These are phyloP conservation scores for Ctena decussata DNA, from an alignment of 2,888 invertebrate genomes.

Conservation along the genomic window DNA sequence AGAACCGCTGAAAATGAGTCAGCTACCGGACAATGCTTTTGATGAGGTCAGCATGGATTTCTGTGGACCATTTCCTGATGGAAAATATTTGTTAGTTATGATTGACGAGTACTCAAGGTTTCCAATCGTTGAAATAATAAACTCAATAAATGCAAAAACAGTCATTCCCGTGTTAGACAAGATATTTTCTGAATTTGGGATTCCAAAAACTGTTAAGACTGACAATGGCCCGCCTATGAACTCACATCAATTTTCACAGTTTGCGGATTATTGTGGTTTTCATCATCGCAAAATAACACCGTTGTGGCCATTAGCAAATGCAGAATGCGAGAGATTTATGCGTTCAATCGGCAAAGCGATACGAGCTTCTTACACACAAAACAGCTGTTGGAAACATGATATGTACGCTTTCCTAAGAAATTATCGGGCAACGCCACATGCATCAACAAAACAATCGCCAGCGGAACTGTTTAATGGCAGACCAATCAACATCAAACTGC, in stretches of 20 bases:
- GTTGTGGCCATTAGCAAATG: constrained; percentile 16
- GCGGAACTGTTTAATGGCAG: neutral
- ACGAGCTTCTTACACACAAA: constrained; percentile 28
- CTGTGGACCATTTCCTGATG: constrained; percentile 35
- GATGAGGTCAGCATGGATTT: no score
- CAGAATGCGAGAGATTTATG: constrained; percentile 31
- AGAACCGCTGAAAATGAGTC: constrained; percentile 38
- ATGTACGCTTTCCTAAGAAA: constrained; percentile 7
- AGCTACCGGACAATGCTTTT: constrained; percentile 28
- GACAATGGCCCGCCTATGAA: constrained; percentile 65
- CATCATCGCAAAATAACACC: constrained; percentile 38
- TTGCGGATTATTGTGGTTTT: constrained; percentile 34
- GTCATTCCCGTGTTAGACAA: constrained; percentile 29
- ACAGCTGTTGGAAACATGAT: neutral
- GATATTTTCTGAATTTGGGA: constrained; percentile 48
- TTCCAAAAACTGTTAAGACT: constrained; percentile 33
- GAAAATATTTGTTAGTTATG: constrained; percentile 31
- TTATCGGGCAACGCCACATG: neutral
- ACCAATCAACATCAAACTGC: neutral
- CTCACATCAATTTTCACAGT: constrained; percentile 44
- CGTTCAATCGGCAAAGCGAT: constrained; percentile 31
- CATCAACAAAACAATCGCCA: neutral
- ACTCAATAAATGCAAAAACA: constrained; percentile 26
- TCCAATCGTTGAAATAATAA: constrained; percentile 38
- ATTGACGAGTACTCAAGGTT: constrained; percentile 43